These are phyloP conservation scores for Oophaga pumilio DNA, from an alignment of 2,113 vertebrate species.

Conservation along the genomic window DNA sequence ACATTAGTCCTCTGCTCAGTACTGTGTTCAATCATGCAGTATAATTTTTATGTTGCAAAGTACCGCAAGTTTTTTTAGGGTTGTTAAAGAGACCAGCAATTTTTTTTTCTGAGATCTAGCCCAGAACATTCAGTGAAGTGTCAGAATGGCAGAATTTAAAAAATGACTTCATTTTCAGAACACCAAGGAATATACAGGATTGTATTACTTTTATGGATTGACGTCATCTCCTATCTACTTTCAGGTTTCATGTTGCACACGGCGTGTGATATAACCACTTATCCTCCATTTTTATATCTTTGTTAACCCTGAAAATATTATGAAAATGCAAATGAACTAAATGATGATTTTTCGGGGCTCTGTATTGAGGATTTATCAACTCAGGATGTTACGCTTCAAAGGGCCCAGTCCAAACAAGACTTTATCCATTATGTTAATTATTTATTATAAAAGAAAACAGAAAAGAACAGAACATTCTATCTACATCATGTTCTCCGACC, in stretches of 20 bases:
- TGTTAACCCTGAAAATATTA: no score
- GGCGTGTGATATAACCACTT: not conserved
- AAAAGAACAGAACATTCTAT: not conserved
- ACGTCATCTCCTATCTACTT: not conserved
- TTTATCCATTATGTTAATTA: not conserved
- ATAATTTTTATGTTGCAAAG: not conserved
- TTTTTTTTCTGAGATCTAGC: no score
- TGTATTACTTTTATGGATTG: no score
- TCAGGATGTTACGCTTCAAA: not conserved
- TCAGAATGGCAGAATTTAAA: no score
- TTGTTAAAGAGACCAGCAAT: no score
- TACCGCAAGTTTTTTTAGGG: not conserved
- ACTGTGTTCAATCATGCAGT: not conserved
- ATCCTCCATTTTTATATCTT: not conserved
- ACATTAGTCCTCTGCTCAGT: not conserved
- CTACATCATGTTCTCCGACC: not conserved
- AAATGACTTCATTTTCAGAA: no score
- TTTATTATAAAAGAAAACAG: not conserved
- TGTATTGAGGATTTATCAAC: not conserved
- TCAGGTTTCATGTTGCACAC: not conserved
- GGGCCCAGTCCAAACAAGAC: not conserved
- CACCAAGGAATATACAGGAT: no score
- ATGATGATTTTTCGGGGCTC: not conserved
- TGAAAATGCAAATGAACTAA: no score
- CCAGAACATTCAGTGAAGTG: no score